Conservation (phyloP, 2,113 vertebrate species). For the Tapirus terrestris region DNA sequence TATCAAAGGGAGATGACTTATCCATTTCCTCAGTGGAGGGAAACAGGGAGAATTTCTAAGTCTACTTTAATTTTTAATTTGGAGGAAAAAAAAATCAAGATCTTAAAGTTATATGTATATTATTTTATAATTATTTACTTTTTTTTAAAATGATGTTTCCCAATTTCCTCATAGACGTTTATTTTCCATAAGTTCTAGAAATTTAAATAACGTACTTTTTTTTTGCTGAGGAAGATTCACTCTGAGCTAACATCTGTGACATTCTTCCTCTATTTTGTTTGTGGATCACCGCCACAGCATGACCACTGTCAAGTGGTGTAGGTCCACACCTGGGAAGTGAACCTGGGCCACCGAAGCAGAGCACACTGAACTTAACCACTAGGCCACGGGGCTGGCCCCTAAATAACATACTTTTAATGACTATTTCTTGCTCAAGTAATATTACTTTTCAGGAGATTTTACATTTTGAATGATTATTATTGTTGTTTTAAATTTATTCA, state of each 20-base stretch:
- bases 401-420: not conserved
- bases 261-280: too few relatives aligned
- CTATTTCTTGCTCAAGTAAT: not conserved
- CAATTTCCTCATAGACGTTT: not conserved
- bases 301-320: too few relatives aligned
- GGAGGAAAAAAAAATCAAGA: not conserved
- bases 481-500: not conserved
- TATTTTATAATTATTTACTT: not conserved
- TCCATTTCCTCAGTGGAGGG: not conserved
- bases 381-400: too few relatives aligned
- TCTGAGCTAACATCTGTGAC: too few relatives aligned
- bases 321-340: too few relatives aligned
- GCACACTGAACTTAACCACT: too few relatives aligned
- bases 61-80: conserved; percentile 16
- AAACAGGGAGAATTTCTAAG: not conserved
- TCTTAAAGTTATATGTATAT: not conserved
- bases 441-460: not conserved
- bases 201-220: not conserved
- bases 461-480: not conserved
- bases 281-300: too few relatives aligned
- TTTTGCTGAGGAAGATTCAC: too few relatives aligned
- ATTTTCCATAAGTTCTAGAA: not conserved
- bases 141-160: not conserved
- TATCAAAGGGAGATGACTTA: not conserved
- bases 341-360: too few relatives aligned